Evolutionary conservation across 2,113 vertebrate genomes (phyloP).

Genomic region (Sinocyclocheilus anshuiensis): DNA sequence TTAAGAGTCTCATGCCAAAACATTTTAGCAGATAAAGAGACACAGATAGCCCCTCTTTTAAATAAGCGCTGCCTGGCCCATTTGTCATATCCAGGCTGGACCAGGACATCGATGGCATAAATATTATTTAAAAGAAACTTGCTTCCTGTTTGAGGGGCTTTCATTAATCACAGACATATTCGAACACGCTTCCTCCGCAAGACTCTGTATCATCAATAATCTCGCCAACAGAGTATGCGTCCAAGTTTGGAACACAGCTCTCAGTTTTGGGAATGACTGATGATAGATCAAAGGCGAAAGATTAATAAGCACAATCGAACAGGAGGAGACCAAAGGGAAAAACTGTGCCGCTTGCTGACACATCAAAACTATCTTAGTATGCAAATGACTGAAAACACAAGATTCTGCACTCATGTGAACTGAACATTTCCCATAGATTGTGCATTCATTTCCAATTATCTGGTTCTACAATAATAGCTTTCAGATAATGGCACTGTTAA

Average conservation of each 20-base stretch:
- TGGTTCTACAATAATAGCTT: neutral
- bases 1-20: slow-evolving; percentile 31
- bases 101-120: slow-evolving; percentile 38
- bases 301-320: slow-evolving; percentile 49
- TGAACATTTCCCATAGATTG: neutral
- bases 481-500: neutral
- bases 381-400: slow-evolving; percentile 12
- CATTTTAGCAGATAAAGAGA: slow-evolving; percentile 46
- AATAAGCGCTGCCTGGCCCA: slow-evolving; percentile 26
- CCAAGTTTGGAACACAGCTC: slow-evolving; percentile 50
- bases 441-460: neutral
- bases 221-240: slow-evolving; percentile 42
- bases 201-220: slow-evolving; percentile 49
- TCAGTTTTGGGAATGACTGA: slow-evolving; percentile 22
- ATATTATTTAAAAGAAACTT: slow-evolving; percentile 50
- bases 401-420: neutral
- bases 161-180: slow-evolving; percentile 55
- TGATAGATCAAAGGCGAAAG: slow-evolving; percentile 37
- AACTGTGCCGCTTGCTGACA: slow-evolving; percentile 32
- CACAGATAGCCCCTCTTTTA: slow-evolving; percentile 37
- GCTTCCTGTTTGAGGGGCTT: slow-evolving; percentile 31
- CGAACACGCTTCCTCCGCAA: slow-evolving; percentile 28
- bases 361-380: slow-evolving; percentile 18
- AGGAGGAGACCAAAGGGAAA: slow-evolving; percentile 38
- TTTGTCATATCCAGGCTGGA: slow-evolving; percentile 18